Percentiles rank a stretch among this genome's conserved stretches.
Conservation (phyloP, 2,888 invertebrate species). For the Camponotus fellah region DNA sequence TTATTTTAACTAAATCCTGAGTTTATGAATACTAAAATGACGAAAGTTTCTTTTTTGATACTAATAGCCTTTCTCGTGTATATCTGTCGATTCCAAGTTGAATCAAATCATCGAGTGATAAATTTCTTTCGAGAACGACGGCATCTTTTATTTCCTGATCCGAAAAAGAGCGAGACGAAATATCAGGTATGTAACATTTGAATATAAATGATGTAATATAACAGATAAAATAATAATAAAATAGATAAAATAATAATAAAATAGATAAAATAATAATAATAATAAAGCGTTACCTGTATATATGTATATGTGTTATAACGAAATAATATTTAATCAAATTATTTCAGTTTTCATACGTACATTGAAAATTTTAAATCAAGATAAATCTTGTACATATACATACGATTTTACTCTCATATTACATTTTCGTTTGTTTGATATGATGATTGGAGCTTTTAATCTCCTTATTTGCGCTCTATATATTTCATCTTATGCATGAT, state of each 20-base stretch:
- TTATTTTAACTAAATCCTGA: not conserved
- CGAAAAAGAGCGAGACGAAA: not conserved
- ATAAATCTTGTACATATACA: not conserved
- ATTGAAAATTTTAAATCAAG: not conserved
- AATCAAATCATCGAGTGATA: not conserved
- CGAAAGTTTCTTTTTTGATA: not conserved
- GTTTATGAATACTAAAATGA: not conserved
- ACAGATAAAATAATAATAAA: too few species aligned
- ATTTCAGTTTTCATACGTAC: not conserved
- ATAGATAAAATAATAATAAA: not conserved
- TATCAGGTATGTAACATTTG: not conserved
- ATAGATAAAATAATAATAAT: not conserved
- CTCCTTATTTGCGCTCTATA: conserved; percentile 28
- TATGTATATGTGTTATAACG: not conserved
- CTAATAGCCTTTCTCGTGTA: not conserved
- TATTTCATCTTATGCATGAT: conserved; percentile 19
- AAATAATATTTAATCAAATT: conserved; percentile 2
- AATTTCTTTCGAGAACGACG: not conserved
- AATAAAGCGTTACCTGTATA: not conserved
- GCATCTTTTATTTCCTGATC: not conserved
- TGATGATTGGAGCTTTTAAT: conserved; percentile 61
- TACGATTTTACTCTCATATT: conserved; percentile 24
- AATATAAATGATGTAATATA: not conserved
- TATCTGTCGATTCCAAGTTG: not conserved
- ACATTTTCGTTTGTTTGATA: conserved; percentile 42